Conservation (phyloP, 2,797 vertebrate genomes). For the Microctenopoma stevenorrisi region DNA sequence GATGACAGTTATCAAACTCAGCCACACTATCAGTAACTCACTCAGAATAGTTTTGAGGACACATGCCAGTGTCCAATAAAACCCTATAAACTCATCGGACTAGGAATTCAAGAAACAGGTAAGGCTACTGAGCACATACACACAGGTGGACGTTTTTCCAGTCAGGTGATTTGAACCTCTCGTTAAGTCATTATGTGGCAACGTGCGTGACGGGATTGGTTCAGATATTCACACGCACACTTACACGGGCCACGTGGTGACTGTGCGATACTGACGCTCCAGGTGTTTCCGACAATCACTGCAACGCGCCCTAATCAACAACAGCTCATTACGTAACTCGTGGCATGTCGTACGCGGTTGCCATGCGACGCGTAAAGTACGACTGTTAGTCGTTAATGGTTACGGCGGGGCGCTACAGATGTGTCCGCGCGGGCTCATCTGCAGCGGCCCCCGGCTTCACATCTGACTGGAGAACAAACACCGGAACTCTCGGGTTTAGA, state of each 20-base stretch:
- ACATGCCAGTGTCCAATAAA: not conserved
- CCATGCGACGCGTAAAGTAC: conserved; percentile 41
- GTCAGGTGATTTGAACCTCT: no score
- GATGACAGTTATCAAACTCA: not conserved
- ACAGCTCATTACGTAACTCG: not conserved
- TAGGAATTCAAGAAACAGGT: no score
- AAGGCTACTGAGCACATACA: no score
- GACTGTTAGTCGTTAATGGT: not conserved
- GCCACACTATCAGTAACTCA: no score
- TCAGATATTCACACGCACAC: conserved; percentile 8
- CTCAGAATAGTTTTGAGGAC: not conserved
- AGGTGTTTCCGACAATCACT: not conserved
- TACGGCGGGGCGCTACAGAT: conserved; percentile 4
- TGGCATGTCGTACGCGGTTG: conserved; percentile 28
- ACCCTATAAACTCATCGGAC: no score
- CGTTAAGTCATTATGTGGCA: not conserved
- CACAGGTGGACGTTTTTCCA: no score
- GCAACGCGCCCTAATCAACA: not conserved
- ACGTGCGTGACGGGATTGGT: not conserved
- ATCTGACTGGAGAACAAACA: conserved; percentile 30
- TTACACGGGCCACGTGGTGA: not conserved
- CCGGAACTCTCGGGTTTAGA: conserved; percentile 53
- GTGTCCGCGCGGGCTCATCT: conserved; percentile 31
- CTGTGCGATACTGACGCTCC: conserved; percentile 29
- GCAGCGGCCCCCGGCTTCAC: conserved; percentile 12